Percentiles rank a stretch among this genome's conserved stretches.
Conservation (phyloP, 2,113 vertebrate genomes). For the Mustelus asterias region DNA sequence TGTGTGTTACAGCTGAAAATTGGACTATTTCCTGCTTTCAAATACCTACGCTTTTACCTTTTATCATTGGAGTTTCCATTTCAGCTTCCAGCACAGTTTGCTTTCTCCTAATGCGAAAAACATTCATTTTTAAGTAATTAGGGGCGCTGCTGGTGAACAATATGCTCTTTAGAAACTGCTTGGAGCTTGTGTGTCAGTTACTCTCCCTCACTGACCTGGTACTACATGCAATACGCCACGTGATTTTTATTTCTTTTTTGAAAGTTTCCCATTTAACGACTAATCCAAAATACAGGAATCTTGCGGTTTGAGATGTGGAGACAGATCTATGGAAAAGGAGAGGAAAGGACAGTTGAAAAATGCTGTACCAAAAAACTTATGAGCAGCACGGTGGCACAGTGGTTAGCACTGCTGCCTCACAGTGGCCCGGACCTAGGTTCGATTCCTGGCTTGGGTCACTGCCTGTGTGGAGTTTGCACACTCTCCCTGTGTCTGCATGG, state of each 20-base stretch:
- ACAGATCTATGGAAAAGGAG: neutral
- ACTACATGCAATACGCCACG: neutral
- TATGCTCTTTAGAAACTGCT: neutral
- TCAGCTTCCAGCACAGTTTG: slow-evolving; percentile 2
- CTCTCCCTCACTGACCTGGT: neutral
- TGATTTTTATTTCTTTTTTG: too few relatives aligned
- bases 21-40: slow-evolving; percentile 26
- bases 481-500: too few relatives aligned
- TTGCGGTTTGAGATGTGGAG: neutral
- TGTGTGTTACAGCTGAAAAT: slow-evolving; percentile 27
- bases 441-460: too few relatives aligned
- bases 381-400: too few relatives aligned
- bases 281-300: neutral
- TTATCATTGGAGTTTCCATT: neutral
- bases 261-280: neutral
- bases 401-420: too few relatives aligned
- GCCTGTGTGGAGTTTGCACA: too few relatives aligned
- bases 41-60: slow-evolving; percentile 18
- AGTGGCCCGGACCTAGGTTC: too few relatives aligned
- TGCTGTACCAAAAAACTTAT: neutral
- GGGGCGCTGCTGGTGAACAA: neutral
- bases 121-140: neutral
- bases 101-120: neutral
- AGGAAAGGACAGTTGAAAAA: neutral
- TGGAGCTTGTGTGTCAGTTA: neutral